Percentiles rank a stretch among this genome's conserved stretches.
These are phyloP conservation scores for Ariopsis seemanni DNA, from an alignment of 2,113 vertebrate species.

Conservation along the genomic window DNA sequence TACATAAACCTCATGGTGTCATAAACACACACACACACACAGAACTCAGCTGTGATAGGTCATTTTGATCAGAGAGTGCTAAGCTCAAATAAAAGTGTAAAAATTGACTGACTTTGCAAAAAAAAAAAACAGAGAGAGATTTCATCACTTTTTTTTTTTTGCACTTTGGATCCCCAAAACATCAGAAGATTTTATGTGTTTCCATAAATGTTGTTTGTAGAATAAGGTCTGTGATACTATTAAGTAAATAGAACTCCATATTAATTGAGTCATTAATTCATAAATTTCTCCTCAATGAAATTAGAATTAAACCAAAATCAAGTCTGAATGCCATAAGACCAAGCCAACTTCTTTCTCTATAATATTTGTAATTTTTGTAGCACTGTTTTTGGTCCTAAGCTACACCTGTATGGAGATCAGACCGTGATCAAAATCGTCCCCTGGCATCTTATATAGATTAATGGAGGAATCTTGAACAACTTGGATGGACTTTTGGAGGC, in stretches of 20 bases:
- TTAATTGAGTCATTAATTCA: too few relatives aligned
- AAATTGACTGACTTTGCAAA: not conserved
- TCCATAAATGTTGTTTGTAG: not conserved
- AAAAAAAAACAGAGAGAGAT: not conserved
- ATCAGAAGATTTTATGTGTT: not conserved
- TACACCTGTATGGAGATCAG: not conserved
- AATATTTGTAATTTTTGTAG: not conserved
- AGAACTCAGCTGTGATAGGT: not conserved
- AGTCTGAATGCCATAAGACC: not conserved
- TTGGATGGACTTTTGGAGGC: not conserved
- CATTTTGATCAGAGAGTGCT: conserved; percentile 2
- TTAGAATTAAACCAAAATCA: not conserved
- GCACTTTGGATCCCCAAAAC: not conserved
- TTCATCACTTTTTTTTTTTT: not conserved
- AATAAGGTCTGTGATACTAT: not conserved
- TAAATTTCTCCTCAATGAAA: too few relatives aligned
- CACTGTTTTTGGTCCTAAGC: not conserved
- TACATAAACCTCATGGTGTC: conserved; percentile 40
- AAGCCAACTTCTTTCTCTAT: not conserved
- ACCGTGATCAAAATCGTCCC: not conserved
- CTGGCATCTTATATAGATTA: not conserved
- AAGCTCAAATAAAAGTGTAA: not conserved
- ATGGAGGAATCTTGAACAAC: not conserved
- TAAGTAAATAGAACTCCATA: not conserved
- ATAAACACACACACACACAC: conserved; percentile 19